These are phyloP conservation scores for Melospiza melodia DNA, from an alignment of 2,113 vertebrate species.

Conservation along the genomic window DNA sequence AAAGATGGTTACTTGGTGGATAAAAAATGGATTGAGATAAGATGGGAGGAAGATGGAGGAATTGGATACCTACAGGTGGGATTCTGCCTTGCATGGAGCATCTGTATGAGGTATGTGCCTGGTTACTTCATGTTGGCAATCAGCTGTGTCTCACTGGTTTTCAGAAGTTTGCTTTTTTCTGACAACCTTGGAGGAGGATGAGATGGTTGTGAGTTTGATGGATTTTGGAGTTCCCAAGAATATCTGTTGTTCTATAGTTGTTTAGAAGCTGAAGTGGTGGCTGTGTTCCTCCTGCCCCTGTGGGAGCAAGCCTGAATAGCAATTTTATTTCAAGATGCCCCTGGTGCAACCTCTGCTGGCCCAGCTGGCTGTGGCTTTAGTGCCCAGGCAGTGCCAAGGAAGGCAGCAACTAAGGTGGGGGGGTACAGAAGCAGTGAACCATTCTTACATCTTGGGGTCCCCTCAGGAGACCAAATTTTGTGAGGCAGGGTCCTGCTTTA, in stretches of 20 bases:
- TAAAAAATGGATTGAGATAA: not conserved
- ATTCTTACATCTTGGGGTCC: accelerated
- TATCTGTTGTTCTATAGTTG: not conserved
- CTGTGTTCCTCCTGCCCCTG: not conserved
- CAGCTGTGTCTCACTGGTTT: not conserved
- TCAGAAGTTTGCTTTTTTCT: not conserved
- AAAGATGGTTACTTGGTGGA: not conserved
- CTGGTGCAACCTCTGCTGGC: not conserved
- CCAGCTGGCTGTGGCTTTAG: not conserved
- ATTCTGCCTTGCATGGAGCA: not conserved
- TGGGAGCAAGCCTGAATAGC: accelerated
- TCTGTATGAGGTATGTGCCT: not conserved
- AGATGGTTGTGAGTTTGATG: not conserved
- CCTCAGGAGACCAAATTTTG: not conserved
- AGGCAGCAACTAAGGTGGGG: not conserved
- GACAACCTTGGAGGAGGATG: not conserved
- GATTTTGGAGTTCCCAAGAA: not conserved
- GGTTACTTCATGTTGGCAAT: not conserved
- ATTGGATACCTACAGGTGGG: not conserved
- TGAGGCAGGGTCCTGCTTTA: not conserved
- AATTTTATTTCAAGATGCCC: not conserved
- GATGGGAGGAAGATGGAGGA: not conserved
- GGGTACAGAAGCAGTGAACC: not conserved
- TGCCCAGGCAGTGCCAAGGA: not conserved
- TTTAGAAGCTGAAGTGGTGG: not conserved